Percentiles rank a stretch among this genome's conserved stretches.
phyloP scores from a whole-genome alignment of 2,797 vertebrate genomes.

The Otolemur crassicaudatus region DNA sequence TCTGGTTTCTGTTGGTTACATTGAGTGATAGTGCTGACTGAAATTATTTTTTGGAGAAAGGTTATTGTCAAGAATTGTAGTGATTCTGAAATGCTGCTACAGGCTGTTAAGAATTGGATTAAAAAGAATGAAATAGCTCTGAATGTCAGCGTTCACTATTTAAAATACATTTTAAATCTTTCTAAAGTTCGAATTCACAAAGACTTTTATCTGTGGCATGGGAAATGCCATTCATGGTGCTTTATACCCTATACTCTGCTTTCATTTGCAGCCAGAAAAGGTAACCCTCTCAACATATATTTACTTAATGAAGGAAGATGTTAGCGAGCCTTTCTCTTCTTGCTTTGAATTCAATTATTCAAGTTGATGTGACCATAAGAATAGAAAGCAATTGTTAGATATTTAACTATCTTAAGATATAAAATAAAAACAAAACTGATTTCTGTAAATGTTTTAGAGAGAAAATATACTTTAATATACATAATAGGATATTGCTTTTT shows the following conservation, averaged over 20 bases:
- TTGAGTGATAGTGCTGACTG: slow-evolving; percentile 83
- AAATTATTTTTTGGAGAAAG: slow-evolving; percentile 85
- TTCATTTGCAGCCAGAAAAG: not conserved
- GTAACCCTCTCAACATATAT: not conserved
- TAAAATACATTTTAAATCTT: slow-evolving; percentile 82
- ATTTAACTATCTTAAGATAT: not conserved
- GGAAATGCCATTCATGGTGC: slow-evolving; percentile 19
- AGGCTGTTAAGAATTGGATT: slow-evolving; percentile 82
- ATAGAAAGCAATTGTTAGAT: slow-evolving; percentile 38
- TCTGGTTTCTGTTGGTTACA: slow-evolving; percentile 84
- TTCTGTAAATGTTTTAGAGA: not conserved
- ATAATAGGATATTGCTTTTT: not conserved
- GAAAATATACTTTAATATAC: not conserved
- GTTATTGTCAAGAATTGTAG: slow-evolving; percentile 83
- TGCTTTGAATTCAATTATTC: not conserved
- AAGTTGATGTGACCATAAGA: not conserved
- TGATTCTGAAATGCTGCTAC: slow-evolving; percentile 81
- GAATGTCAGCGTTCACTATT: slow-evolving; percentile 79
- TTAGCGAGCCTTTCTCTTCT: not conserved
- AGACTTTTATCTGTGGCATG: slow-evolving; percentile 67
- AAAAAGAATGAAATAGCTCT: slow-evolving; percentile 78
- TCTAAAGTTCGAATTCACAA: slow-evolving; percentile 77
- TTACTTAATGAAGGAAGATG: not conserved
- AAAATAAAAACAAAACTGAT: not conserved
- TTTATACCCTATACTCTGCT: not conserved